Evolutionary conservation across 1,140 invertebrate species (phyloP).

Genomic region (Achroia grisella): DNA sequence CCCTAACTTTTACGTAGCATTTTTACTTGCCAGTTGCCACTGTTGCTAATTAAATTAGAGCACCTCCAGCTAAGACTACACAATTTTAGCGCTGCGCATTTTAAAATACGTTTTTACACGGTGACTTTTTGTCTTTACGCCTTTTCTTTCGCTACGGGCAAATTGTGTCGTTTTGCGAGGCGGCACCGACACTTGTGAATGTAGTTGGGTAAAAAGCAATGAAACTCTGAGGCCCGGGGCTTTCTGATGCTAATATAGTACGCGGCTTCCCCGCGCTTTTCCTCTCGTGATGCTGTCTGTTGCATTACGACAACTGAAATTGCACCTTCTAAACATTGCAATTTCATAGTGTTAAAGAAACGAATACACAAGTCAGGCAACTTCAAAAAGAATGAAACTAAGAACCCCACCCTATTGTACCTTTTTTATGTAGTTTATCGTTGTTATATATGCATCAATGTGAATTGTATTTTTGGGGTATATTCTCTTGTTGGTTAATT

Average conservation of each 20-base stretch:
- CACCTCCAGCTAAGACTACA: constrained; percentile 12
- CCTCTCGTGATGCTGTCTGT: constrained; percentile 16
- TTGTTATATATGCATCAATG: too few species aligned
- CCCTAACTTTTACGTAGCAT: constrained; percentile 5
- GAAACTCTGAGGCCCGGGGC: constrained; percentile 11
- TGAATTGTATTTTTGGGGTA: too few species aligned
- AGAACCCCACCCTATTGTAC: too few species aligned
- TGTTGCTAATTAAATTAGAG: constrained; percentile 21
- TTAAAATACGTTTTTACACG: background rate
- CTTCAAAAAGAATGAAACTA: too few species aligned
- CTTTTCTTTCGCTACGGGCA: constrained; percentile 1
- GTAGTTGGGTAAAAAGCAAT: constrained; percentile 21
- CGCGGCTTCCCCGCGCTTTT: constrained; percentile 2
- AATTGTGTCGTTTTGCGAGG: background rate
- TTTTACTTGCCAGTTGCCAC: constrained; percentile 18
- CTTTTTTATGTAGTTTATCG: too few species aligned
- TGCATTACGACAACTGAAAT: constrained; percentile 39
- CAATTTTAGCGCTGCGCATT: constrained; percentile 13
- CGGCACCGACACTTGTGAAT: constrained; percentile 10
- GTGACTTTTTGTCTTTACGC: background rate
- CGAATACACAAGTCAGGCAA: too few species aligned
- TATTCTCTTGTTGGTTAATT: too few species aligned
- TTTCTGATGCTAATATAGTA: constrained; percentile 33
- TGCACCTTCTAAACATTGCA: constrained; percentile 18
- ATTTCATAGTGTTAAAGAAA: background rate